Evolutionary conservation across 2,113 vertebrate species (phyloP).

Genomic region (Trochalopteron elliotii): DNA sequence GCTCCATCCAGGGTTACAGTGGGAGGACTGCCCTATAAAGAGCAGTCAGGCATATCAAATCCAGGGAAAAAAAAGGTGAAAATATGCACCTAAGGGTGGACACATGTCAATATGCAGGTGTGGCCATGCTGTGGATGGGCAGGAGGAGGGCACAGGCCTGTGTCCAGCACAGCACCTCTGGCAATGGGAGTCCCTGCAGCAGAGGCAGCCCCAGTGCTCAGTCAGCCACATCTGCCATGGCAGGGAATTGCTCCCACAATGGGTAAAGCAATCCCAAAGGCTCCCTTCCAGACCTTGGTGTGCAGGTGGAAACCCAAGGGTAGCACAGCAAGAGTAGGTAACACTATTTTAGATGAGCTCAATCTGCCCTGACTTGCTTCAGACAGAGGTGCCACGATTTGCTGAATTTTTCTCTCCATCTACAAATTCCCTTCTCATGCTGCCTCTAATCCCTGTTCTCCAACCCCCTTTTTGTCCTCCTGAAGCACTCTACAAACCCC

Average conservation of each 20-base stretch:
- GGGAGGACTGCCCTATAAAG: neutral
- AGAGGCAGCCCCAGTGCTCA: neutral
- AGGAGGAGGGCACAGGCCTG: neutral
- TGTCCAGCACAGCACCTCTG: too few species aligned
- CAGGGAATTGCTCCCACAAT: neutral
- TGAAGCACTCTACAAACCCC: neutral
- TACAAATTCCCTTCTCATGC: neutral
- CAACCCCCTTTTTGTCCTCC: neutral
- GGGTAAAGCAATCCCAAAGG: neutral
- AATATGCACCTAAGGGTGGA: neutral
- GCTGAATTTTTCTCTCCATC: neutral
- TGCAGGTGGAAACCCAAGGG: neutral
- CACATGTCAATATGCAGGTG: neutral
- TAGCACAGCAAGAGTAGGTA: neutral
- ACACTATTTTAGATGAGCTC: neutral
- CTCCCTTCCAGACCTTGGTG: neutral
- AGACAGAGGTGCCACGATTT: neutral
- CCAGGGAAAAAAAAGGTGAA: neutral
- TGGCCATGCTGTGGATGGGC: neutral
- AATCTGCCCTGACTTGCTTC: neutral
- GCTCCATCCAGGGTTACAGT: neutral
- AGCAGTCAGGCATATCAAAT: neutral
- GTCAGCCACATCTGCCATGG: fast-evolving
- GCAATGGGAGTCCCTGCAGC: neutral
- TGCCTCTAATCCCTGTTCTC: neutral